Evolutionary conservation across 1,140 invertebrate genomes (phyloP).

Genomic region (Drosophila neocordata): DNA sequence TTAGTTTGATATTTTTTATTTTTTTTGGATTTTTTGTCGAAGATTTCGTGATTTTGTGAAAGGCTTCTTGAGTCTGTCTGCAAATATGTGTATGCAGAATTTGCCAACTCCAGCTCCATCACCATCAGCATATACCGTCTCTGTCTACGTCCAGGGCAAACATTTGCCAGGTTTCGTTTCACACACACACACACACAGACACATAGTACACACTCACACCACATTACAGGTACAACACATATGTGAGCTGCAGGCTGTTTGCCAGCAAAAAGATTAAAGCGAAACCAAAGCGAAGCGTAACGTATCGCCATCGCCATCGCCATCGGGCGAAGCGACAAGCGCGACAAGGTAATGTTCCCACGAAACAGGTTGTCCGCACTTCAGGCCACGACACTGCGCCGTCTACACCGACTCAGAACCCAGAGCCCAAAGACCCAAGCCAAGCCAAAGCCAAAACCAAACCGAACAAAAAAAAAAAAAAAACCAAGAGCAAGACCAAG

Average conservation of each 20-base stretch:
- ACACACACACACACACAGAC: constrained; percentile 18
- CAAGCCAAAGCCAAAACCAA: constrained; percentile 8
- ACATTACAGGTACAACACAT: no score
- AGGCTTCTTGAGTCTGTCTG: constrained; percentile 71
- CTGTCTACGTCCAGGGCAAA: constrained; percentile 34
- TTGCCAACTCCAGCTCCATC: constrained; percentile 42
- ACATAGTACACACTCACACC: neutral
- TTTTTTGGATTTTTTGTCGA: constrained; percentile 47
- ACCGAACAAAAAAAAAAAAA: neutral
- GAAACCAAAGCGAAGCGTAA: constrained; percentile 81
- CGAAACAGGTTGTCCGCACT: constrained; percentile 82
- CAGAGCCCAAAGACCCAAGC: constrained; percentile 23
- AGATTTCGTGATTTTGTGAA: constrained; percentile 79
- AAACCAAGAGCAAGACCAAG: constrained; percentile 26
- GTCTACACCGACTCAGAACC: constrained; percentile 25
- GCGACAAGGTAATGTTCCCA: constrained; percentile 83
- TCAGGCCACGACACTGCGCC: constrained; percentile 71
- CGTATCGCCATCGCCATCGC: constrained; percentile 79
- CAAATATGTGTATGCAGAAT: constrained; percentile 62
- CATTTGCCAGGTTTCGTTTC: constrained; percentile 61
- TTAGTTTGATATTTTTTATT: no score
- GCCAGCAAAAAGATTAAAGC: constrained; percentile 64
- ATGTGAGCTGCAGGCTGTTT: constrained; percentile 33
- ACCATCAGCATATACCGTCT: neutral
- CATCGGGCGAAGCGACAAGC: constrained; percentile 71